Evolutionary conservation across 2,797 vertebrate species (phyloP), one percentile per base, ranked within the genome.

Genomic region (Lepus oiostolus): DNA sequence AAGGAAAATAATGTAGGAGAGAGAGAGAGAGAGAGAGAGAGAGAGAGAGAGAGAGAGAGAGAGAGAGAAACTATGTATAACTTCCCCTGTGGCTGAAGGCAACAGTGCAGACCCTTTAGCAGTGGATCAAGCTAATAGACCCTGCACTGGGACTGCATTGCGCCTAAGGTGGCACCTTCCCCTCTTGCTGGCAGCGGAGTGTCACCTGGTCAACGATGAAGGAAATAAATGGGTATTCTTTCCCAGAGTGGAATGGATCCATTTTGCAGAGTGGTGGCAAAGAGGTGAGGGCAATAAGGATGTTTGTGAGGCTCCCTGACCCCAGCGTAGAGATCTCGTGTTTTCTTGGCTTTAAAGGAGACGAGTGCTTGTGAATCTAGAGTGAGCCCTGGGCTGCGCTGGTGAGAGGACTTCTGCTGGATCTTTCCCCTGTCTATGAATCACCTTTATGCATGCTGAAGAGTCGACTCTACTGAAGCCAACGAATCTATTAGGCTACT

Each of bases 401-500:
- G 79, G 94, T 94, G 95, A 97, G 97, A 98, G 96, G 96, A 97
- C 97, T 96, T 95, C 96, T 94, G 95, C 96, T 26, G 92, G 98
- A 83, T 86, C 95, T 91, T 91, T 95, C 83, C 60, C 86, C 80
- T 97, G 83, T 82, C 94, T 32, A 0, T 62, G 97, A 97, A 96
- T 97, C 97, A 96, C 22, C 90, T 96, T 97, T 89, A 24, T 96
- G 92, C 87, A 42, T 75, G 95, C 97, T 82, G 85, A 93, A 94
- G 97, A 91, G 85, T 87, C 94, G 95, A 96, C 91, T 22, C 74
- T 91, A 74, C 93, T 85, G 95, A 97, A 97, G 93, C 95, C 96
- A 98, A 98, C 38, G 71, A 95, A 96, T 97, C 97, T 97, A 86
- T 97, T 97, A 97, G 96, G 95, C 96, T 97, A 84, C 95, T 13